phyloP scores from a whole-genome alignment of 2,888 invertebrate species.

The Drosophila neotestacea region DNA sequence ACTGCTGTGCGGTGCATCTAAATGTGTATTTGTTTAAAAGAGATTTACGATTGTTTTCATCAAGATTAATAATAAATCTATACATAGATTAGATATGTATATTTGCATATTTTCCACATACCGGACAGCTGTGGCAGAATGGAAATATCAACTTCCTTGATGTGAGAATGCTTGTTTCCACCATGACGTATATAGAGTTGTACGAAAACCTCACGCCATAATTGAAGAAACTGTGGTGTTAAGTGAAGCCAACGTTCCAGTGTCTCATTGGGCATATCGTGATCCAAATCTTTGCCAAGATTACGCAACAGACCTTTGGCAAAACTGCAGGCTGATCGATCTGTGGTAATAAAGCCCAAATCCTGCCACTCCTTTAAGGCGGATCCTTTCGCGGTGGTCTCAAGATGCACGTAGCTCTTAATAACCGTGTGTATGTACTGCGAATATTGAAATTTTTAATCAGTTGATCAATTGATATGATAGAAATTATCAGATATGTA shows the following conservation, averaged over 20 bases:
- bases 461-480: not conserved
- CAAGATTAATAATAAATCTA: not conserved
- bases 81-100: constrained; percentile 3
- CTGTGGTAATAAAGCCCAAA: constrained; percentile 87
- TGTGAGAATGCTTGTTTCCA: constrained; percentile 58
- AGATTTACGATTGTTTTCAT: constrained; percentile 20
- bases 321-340: constrained; percentile 87
- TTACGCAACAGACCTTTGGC: constrained; percentile 87
- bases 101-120: constrained; percentile 15
- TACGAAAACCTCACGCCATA: constrained; percentile 87
- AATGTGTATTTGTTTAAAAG: not conserved
- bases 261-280: constrained; percentile 70
- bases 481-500: too few relatives aligned
- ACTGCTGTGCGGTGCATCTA: constrained; percentile 90
- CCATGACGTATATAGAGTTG: constrained; percentile 85
- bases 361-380: constrained; percentile 88
- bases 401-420: constrained; percentile 90
- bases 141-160: constrained; percentile 65
- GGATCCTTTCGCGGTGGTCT: constrained; percentile 86
- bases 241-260: constrained; percentile 85
- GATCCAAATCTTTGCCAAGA: constrained; percentile 78
- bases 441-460: constrained; percentile 44
- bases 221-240: constrained; percentile 86
- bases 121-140: constrained; percentile 69
- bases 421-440: constrained; percentile 92